Percentiles rank a stretch among this genome's conserved stretches.
Evolutionary conservation across 1,140 invertebrate genomes (phyloP).

Genomic region (Oreohelix idahoensis): DNA sequence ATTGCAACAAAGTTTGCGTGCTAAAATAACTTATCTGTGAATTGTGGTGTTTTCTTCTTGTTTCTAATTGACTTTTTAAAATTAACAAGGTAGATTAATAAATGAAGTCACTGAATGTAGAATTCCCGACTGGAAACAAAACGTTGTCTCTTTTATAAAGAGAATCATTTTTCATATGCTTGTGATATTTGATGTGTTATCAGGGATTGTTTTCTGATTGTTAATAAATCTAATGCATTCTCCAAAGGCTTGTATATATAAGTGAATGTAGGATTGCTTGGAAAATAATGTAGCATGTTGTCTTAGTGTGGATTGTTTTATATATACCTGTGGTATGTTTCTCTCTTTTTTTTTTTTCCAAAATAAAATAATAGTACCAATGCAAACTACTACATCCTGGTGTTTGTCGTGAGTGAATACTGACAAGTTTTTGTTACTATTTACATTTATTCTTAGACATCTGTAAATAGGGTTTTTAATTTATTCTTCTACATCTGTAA

Average conservation of each 20-base stretch:
- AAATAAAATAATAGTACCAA: background rate
- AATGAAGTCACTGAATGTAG: background rate
- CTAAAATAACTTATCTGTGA: too few species aligned
- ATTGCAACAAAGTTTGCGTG: too few species aligned
- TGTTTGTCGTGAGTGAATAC: background rate
- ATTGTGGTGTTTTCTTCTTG: too few species aligned
- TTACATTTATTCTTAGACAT: too few species aligned
- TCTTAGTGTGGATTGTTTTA: background rate
- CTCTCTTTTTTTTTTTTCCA: background rate
- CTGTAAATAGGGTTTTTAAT: too few species aligned
- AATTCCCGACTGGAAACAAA: background rate
- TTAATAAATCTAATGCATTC: background rate
- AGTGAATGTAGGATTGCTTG: background rate
- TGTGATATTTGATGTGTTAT: constrained; percentile 11
- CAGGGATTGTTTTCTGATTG: constrained; percentile 10
- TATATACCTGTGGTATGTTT: background rate
- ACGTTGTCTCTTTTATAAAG: constrained; percentile 5
- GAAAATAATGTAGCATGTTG: background rate
- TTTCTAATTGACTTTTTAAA: too few species aligned
- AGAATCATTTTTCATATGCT: background rate
- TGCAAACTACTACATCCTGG: background rate
- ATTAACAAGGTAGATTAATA: background rate
- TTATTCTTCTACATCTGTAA: too few species aligned
- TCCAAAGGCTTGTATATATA: background rate
- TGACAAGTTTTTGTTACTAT: too few species aligned